Conservation (phyloP, 2,797 vertebrate genomes). For the Crenuchus spilurus region DNA sequence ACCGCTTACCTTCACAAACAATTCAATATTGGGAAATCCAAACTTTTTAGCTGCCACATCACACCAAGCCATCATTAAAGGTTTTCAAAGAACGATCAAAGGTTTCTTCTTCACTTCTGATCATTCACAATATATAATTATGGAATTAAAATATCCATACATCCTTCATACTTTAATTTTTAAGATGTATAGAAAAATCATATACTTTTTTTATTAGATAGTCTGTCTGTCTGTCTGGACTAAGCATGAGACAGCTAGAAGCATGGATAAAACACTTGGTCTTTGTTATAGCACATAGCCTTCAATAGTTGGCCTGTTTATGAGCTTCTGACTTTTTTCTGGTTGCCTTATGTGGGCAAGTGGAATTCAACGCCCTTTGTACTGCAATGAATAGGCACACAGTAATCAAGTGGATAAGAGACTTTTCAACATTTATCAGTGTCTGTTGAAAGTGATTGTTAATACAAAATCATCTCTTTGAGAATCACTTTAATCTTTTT, state of each 20-base stretch:
- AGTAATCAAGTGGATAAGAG: background rate
- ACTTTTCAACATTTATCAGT: no score
- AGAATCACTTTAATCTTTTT: no score
- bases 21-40: conserved; percentile 69
- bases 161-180: background rate
- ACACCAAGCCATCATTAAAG: conserved; percentile 68
- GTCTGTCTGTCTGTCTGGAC: no score
- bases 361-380: conserved; percentile 20
- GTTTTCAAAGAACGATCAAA: no score
- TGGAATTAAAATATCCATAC: background rate
- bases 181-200: no score
- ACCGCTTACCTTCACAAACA: conserved; percentile 77
- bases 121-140: no score
- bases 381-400: conserved; percentile 1
- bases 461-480: no score
- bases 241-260: conserved; percentile 29
- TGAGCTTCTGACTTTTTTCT: conserved; percentile 2
- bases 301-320: conserved; percentile 40
- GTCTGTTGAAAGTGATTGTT: no score
- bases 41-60: conserved; percentile 61
- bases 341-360: conserved; percentile 14
- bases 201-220: no score
- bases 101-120: background rate
- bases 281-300: conserved; percentile 44
- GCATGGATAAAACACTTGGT: conserved; percentile 44